Base-by-base conservation (phyloP, 2,797 vertebrate genomes). In the Lindbergichthys nudifrons region DNA sequence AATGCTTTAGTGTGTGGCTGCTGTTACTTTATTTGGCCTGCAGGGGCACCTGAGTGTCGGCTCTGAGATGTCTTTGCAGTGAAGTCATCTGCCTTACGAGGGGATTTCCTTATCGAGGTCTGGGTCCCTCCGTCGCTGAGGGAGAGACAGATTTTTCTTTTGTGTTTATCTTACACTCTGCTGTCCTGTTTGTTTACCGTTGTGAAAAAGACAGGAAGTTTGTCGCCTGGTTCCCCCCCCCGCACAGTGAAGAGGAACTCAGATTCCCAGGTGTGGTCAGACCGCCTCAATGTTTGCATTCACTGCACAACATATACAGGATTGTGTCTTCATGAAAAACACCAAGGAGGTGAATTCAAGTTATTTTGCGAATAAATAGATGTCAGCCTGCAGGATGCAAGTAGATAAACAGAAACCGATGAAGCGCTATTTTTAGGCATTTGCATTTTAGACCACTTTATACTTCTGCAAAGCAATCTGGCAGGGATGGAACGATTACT, bases 81-180 rank as follows among this genome's bases (percentile, higher is more conserved):
- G 92, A 94, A 85, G 79, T 93, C 92, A 93, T 93, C 41, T 89
- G 82, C 88, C 87, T 90, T 92, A 90, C 23, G 54, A 73, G 89
- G 84, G 86, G 86, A 89, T 92, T 92, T 93, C 86, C 87, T 93
- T 90, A 91, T 86, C 61, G 86, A 92, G 89, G 92, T 93, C 92
- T 93, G 85, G 90, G 80, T 87, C 65, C 16, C 65, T 77, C 58
- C 41, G 64, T 70, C 51, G 41, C 53, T 75, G 67, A 75, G 59
- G 50, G 61, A 51, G 64, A 54, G 68, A 18, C 19, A 47, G n/a
- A 71, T 54, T 43, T 12, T 39, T 64, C 39, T 46, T 58, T 36
- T 52, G 52, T 58, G 69, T 51, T 76, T 53, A 26, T 77, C 32
- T 65, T 41, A 21, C n/a, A 23, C 43, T 52, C 41, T 2, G 58